Percentiles rank a stretch among this genome's conserved stretches.
phyloP scores from a whole-genome alignment of 2,797 vertebrate species.

The Pygocentrus nattereri region DNA sequence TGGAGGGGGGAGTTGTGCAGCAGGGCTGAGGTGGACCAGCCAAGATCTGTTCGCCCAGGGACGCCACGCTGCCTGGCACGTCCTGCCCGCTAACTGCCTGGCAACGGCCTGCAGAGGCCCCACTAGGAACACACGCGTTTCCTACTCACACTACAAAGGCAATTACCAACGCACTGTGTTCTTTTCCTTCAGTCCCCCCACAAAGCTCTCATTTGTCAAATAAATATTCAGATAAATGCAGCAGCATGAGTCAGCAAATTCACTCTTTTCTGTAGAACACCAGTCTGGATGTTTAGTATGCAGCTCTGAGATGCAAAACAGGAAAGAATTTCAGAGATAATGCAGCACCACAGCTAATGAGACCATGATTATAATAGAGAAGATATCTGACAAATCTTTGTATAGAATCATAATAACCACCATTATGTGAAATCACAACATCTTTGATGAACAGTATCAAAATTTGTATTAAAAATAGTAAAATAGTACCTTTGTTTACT shows the following conservation, averaged over 20 bases:
- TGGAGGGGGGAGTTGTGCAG: background rate
- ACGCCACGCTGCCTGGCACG: slow-evolving; percentile 50
- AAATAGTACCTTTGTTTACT: no score
- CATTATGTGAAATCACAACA: background rate
- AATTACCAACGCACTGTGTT: slow-evolving; percentile 53
- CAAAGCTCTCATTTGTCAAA: slow-evolving; percentile 58
- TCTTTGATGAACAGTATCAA: background rate
- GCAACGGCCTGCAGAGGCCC: slow-evolving; percentile 36
- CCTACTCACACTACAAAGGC: slow-evolving; percentile 53
- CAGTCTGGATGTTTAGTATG: slow-evolving; percentile 47
- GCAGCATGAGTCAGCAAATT: slow-evolving; percentile 52
- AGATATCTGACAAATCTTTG: background rate
- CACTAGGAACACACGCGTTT: slow-evolving; percentile 45
- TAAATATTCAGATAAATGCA: slow-evolving; percentile 59
- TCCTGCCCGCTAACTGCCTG: slow-evolving; percentile 57
- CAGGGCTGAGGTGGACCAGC: slow-evolving; percentile 39
- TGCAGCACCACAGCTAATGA: background rate
- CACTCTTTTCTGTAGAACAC: slow-evolving; percentile 44
- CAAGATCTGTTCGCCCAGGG: slow-evolving; percentile 54
- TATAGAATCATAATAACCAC: background rate
- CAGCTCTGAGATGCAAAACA: slow-evolving; percentile 14
- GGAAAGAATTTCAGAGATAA: background rate
- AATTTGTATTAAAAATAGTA: no score
- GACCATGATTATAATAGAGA: background rate
- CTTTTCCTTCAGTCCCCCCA: slow-evolving; percentile 11